Base-by-base conservation (phyloP, 2,113 vertebrate species). In the Typhlomys cinereus region DNA sequence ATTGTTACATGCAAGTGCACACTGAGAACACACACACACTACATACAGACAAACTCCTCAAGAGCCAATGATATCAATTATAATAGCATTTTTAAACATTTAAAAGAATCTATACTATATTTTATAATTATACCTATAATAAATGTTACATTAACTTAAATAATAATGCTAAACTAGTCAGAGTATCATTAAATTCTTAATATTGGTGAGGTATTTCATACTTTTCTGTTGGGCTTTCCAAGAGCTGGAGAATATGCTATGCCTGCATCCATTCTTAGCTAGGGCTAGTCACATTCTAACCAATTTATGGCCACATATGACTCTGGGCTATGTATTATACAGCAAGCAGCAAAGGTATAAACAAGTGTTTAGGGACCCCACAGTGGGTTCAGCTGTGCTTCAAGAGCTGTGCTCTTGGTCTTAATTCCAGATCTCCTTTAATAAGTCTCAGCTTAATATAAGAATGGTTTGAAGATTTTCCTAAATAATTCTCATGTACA, bases 81-180 rank as follows among this genome's bases (percentile, higher is more conserved):
- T 39, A 64, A 93, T 15, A 39, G 64, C 57, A 90, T 4, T 7
- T 2, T 59, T 59, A 85, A 73, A 62, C 79, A 73, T 81, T 12
- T n/a, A 88, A 94, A 88, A 62, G 85, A 50, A 27, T 90, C 66
- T 29, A 61, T n/a, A 75, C 54, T 59, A 41, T 23, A 62, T 34
- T 41, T 80, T 21, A 46, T 50, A 46, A 59, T 48, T 52, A 52
- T 39, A 27, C 73, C 70, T 41, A 64, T 20, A 67, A 44, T 48
- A 36, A 61, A 46, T 48, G 36, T 57, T 36, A 79, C n/a, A 54
- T 59, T 34, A 78, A 80, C 15, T 29, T 61, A 61, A 70, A 70
- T 85, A 29, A 31, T 29, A 74, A 54, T 18, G 61, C 36, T 79
- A 78, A 69, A 46, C 36, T 70, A 89, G 62, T 5, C 23, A 89